Percentiles rank a stretch among this genome's conserved stretches.
These are phyloP conservation scores for Siniperca knerii DNA, from an alignment of 2,113 vertebrate genomes.

Conservation along the genomic window DNA sequence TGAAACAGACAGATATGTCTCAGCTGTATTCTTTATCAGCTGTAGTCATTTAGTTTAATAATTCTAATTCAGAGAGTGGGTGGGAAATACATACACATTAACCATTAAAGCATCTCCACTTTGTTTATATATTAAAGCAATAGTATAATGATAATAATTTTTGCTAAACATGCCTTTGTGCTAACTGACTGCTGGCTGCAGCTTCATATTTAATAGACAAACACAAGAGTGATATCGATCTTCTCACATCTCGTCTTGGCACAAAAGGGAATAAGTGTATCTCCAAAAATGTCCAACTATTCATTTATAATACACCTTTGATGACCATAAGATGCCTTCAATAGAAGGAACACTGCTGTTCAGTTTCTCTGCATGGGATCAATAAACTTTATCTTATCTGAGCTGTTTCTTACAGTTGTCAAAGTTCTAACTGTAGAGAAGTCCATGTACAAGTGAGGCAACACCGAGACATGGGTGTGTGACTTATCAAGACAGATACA, in stretches of 20 bases:
- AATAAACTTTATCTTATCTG: background rate
- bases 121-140: too few species aligned
- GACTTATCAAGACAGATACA: background rate
- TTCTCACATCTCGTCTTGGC: background rate
- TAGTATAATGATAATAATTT: too few species aligned
- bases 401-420: background rate
- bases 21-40: background rate
- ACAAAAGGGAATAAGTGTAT: background rate
- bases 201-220: too few species aligned
- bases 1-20: background rate
- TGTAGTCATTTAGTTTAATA: too few species aligned
- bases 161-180: too few species aligned
- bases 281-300: background rate
- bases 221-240: background rate
- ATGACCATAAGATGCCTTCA: background rate
- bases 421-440: background rate
- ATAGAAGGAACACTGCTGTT: background rate
- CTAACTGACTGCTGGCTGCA: too few species aligned
- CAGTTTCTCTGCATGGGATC: background rate
- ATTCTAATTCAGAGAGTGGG: too few species aligned
- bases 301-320: background rate
- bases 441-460: background rate
- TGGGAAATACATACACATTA: too few species aligned
- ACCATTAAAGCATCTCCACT: too few species aligned
- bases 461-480: background rate